Conservation (phyloP, 2,797 vertebrate species). For the Myotis vivesi region DNA sequence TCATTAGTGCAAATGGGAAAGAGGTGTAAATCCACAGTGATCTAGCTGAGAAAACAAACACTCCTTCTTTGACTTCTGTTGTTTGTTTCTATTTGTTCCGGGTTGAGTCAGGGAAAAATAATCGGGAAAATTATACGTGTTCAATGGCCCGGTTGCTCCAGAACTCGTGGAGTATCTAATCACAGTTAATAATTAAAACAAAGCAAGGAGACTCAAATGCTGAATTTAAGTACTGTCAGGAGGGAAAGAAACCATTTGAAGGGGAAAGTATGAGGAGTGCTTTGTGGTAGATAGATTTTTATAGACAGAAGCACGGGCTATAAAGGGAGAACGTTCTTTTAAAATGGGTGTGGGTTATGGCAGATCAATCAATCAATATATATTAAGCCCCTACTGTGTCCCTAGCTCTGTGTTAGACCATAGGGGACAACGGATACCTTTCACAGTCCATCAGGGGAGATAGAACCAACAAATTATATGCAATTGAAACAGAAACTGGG, state of each 20-base stretch:
- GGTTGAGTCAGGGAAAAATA: constrained; percentile 80
- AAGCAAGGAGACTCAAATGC: constrained; percentile 65
- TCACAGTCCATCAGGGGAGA: background rate
- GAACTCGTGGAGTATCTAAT: constrained; percentile 71
- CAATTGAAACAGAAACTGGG: background rate
- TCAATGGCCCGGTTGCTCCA: constrained; percentile 72
- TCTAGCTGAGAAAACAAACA: constrained; percentile 69
- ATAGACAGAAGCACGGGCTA: background rate
- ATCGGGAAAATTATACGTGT: constrained; percentile 77
- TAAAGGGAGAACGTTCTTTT: constrained; percentile 17
- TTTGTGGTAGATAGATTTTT: constrained; percentile 43
- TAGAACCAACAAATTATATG: background rate
- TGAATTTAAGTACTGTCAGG: constrained; percentile 62
- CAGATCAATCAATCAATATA: background rate
- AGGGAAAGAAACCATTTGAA: constrained; percentile 46
- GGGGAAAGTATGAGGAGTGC: background rate
- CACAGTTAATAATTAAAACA: constrained; percentile 79
- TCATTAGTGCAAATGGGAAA: constrained; percentile 55
- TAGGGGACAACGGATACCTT: background rate
- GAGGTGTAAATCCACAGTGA: constrained; percentile 33
- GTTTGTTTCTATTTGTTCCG: constrained; percentile 75
- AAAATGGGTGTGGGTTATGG: background rate
- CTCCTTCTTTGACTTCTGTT: constrained; percentile 54
- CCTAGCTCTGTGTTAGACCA: background rate
- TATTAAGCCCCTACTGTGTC: background rate